Base-by-base conservation (phyloP, 2,888 invertebrate species). In the Gymnoscelis rufifasciata region DNA sequence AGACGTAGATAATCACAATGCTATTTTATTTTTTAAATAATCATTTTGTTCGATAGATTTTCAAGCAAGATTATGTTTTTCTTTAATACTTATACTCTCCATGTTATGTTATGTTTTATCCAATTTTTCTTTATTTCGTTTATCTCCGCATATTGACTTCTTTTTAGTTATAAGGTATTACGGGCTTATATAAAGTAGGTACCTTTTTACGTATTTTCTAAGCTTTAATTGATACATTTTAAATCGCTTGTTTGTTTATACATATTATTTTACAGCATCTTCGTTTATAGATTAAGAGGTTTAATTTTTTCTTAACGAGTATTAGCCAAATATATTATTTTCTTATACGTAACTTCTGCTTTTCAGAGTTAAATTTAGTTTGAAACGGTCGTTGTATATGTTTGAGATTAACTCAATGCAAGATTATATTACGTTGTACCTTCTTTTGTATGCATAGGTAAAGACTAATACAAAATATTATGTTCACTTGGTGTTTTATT, bases 381-480 rank as follows among this genome's bases (percentile, higher is more conserved):
- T 23, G 35, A 11, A 27, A 4, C 3, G 26, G 3, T 26, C 28
- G 33, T 29, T 45, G 47, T 51, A 43, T 46, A 41, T 47, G 35
- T 47, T 66, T 67, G 68, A 71, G 70, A 71, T 75, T 72, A 70
- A 70, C 57, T 64, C 66, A 68, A 73, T 71, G 63, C 67, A 74
- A 71, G 63, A 64, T 66, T 70, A 56, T 70, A 74, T 19, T 71
- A 74, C 68, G 64, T 73, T 73, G 71, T 78, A 79, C 72, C 74
- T 78, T 68, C 63, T 73, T 73, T 74, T 78, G 64, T 78, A 78
- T 67, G 65, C 64, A 61, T 80, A 78, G 68, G 64, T 66, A 59
- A 61, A 64, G 71, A 70, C 60, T 70, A 76, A 78, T 75, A 76
- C 74, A 74, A 68, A 68, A 72, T 71, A 71, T 66, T 57, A 57